These are phyloP conservation scores for Ceratoteleas bidentatus DNA, from an alignment of 1,140 invertebrate species.

Conservation along the genomic window DNA sequence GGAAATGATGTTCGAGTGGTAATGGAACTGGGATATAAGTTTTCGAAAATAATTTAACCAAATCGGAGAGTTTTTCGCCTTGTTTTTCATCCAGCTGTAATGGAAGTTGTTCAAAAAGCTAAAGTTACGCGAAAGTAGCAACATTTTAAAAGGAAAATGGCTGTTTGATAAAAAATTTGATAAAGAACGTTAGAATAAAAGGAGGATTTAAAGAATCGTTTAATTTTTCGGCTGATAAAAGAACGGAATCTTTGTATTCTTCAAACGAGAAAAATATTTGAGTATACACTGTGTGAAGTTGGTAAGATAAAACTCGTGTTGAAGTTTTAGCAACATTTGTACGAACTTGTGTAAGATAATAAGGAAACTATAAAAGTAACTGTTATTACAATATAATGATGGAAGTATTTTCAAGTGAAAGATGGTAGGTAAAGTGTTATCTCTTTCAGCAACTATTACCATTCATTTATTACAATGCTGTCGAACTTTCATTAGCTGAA, in stretches of 20 bases:
- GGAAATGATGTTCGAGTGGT: constrained; percentile 6
- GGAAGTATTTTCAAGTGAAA: constrained; percentile 5
- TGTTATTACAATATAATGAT: constrained; percentile 24
- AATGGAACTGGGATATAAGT: background rate
- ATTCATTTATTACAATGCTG: background rate
- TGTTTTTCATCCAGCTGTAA: constrained; percentile 1
- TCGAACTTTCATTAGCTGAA: background rate
- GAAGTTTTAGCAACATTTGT: constrained; percentile 34
- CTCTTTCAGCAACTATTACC: background rate
- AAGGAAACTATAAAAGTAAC: constrained; percentile 31
- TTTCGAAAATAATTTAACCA: constrained; percentile 4
- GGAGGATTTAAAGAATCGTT: constrained; percentile 16
- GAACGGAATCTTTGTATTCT: constrained; percentile 28
- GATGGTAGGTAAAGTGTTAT: background rate
- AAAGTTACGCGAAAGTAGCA: constrained; percentile 24
- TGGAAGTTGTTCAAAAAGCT: background rate
- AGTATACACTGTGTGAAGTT: constrained; percentile 42
- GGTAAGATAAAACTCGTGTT: constrained; percentile 46
- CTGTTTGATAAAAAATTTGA: constrained; percentile 16
- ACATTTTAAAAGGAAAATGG: background rate
- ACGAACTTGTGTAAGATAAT: constrained; percentile 44
- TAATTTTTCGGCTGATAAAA: constrained; percentile 18
- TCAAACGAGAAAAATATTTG: constrained; percentile 43
- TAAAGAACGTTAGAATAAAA: constrained; percentile 33
- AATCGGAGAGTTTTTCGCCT: constrained; percentile 5